Evolutionary conservation across 2,113 vertebrate genomes (phyloP).

Genomic region (Prunella fulvescens): DNA sequence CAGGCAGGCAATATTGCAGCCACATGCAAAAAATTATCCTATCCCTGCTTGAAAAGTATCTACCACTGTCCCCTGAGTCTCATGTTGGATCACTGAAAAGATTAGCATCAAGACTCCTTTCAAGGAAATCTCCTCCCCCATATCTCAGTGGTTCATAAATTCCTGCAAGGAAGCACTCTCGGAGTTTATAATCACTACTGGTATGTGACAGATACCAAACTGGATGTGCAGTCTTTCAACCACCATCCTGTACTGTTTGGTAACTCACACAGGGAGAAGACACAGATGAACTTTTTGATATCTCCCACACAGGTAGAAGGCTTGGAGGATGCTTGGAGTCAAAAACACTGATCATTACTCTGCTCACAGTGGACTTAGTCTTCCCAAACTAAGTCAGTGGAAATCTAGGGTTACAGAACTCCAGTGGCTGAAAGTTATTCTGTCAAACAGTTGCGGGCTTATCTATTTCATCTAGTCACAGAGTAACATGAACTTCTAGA

Average conservation of each 20-base stretch:
- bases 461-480: not conserved
- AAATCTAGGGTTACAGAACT: not conserved
- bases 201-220: not conserved
- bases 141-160: not conserved
- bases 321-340: not conserved
- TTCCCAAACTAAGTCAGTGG: not conserved
- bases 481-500: not conserved
- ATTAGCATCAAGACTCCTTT: not conserved
- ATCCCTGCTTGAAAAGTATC: not conserved
- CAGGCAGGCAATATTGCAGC: not conserved
- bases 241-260: not conserved
- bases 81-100: not conserved
- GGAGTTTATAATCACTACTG: not conserved
- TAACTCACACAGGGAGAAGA: not conserved
- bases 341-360: not conserved
- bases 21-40: not conserved
- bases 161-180: not conserved
- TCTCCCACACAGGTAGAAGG: not conserved
- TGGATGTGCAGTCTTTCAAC: not conserved
- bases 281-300: not conserved
- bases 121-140: not conserved
- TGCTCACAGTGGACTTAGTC: not conserved
- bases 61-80: fast-evolving
- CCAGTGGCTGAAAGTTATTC: not conserved
- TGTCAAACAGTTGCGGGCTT: not conserved